Base-by-base conservation (phyloP, 2,797 vertebrate genomes). In the Myotis findleyi region DNA sequence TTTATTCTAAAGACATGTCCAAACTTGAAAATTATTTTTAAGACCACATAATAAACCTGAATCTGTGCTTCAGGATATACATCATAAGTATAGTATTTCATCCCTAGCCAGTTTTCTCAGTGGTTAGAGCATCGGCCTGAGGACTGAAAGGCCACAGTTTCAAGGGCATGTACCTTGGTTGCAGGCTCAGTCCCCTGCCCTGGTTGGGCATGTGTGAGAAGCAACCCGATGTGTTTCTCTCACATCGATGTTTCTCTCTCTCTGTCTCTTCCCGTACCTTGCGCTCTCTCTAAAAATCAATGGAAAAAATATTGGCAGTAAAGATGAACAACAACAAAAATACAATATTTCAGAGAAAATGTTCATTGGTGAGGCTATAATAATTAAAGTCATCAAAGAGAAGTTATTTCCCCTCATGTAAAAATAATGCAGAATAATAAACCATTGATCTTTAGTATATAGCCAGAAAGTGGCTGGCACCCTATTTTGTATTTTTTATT, bases 11-110 rank as follows among this genome's bases (percentile, higher is more conserved):
- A 66, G 55, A 68, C 1, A 51, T 44, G 81, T 64, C 1, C 7
- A 27, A 10, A 82, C 41, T 73, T 93, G 8, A 4, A 76, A 81
- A 69, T 68, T 79, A 91, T 64, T 89, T 93, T 36, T 20, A 96
- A 82, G 23, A 64, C 23, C 23, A 23, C 51, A 36, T 49, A 18
- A 79, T 71, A 85, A 75, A 87, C 4, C 27, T 87, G 2, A 76
- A 49, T 81, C 2, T 81, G 33, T 72, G 41, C 47, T 90, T 59
- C 30, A 80, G 13, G 11, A 13, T 44, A 47, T 14, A 51, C 17
- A 57, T 11, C n/a, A 7, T 6, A 66, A 92, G 62, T 7, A 82
- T 6, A 44, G 2, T 27, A 62, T 62, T 62, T 62, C 12, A 0
- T 12, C 27, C 25, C 27, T 30, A 30, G 25, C 27, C 25, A 62